Conservation (phyloP, 2,888 invertebrate genomes). For the Imbricaverruca yamaguchii region DNA sequence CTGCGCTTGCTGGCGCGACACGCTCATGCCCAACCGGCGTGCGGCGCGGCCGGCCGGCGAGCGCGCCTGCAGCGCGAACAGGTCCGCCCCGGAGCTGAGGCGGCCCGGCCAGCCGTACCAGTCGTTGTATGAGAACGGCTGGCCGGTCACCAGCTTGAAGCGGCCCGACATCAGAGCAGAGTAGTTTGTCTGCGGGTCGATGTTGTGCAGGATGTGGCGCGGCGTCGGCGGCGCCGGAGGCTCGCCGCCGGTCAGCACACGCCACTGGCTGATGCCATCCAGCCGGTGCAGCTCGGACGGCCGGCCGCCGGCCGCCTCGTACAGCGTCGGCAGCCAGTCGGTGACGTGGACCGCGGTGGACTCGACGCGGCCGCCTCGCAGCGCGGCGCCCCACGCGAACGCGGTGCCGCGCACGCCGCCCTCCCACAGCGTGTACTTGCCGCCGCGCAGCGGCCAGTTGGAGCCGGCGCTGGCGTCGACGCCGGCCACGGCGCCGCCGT, state of each 20-base stretch:
- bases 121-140: constrained; percentile 6
- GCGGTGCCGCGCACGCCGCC: constrained; percentile 79
- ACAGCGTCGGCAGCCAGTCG: constrained; percentile 44
- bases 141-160: neutral
- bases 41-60: neutral
- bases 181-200: constrained; percentile 5
- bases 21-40: neutral
- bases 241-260: constrained; percentile 16
- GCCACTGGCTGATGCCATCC: constrained; percentile 55
- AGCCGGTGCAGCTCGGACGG: constrained; percentile 28
- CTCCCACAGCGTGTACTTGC: constrained; percentile 61
- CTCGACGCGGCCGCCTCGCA: constrained; percentile 37
- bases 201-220: neutral
- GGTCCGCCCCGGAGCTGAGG: neutral
- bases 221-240: too few species aligned
- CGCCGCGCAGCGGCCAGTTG: constrained; percentile 54
- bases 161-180: neutral
- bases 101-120: constrained; percentile 1
- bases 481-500: constrained; percentile 72
- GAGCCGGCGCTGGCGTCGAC: constrained; percentile 58
- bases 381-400: constrained; percentile 65
- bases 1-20: neutral
- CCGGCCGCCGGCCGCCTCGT: constrained; percentile 38
- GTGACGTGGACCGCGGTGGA: constrained; percentile 41
- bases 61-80: neutral